Conservation (phyloP, 2,888 invertebrate genomes). For the Gortyna flavago region DNA sequence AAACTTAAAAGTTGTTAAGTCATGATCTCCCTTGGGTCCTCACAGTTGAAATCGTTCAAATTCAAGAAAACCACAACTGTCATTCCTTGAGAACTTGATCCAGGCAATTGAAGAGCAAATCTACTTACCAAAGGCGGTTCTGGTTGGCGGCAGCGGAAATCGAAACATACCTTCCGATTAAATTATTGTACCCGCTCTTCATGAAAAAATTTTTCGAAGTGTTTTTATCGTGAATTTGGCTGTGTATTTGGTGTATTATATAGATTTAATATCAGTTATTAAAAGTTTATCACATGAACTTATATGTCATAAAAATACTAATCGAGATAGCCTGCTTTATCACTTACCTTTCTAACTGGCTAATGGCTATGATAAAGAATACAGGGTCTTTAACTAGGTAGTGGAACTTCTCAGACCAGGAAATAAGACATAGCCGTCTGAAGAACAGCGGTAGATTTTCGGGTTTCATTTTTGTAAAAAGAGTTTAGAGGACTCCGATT, state of each 20-base stretch:
- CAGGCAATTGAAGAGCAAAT: not conserved
- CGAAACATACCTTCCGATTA: not conserved
- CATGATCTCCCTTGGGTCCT: not conserved
- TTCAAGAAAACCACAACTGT: not conserved
- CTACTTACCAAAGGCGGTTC: not conserved
- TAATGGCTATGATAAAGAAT: not conserved
- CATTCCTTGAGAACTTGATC: not conserved
- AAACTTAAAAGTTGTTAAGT: not conserved
- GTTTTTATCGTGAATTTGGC: not conserved
- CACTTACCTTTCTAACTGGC: not conserved
- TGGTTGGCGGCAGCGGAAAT: not conserved
- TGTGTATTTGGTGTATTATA: not conserved
- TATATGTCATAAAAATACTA: not conserved
- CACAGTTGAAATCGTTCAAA: not conserved
- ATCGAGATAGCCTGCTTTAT: not conserved
- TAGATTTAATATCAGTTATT: not conserved
- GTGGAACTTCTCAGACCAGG: not conserved
- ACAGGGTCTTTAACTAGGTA: not conserved
- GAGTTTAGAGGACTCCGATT: no score
- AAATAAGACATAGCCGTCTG: no score
- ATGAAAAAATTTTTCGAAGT: not conserved
- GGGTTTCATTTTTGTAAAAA: no score
- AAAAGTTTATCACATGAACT: not conserved
- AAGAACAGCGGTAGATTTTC: no score
- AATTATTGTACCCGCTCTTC: not conserved